These are phyloP conservation scores for Forbesichthys agassizii DNA, from an alignment of 2,113 vertebrate species.

Conservation along the genomic window DNA sequence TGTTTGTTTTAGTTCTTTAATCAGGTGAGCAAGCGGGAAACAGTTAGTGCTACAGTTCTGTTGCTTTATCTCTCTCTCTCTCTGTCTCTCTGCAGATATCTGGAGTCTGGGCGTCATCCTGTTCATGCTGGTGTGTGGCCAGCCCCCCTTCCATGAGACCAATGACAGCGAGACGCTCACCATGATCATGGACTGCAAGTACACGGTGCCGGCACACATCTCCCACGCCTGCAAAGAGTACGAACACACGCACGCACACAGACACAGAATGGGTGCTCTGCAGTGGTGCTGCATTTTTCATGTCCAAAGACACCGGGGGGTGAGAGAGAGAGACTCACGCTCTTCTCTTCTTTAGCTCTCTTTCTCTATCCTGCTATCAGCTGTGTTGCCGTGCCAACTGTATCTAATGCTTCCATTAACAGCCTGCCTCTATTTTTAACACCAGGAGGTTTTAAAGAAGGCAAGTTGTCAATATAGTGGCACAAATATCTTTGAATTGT, in stretches of 20 bases:
- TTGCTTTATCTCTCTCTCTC: constrained; percentile 9
- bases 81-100: constrained; percentile 80
- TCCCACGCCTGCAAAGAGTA: constrained; percentile 94
- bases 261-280: constrained; percentile 42
- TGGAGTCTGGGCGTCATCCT: constrained; percentile 98
- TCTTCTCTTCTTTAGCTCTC: constrained; percentile 13
- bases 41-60: constrained; percentile 4
- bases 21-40: constrained; percentile 51
- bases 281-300: constrained; percentile 74
- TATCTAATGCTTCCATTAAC: constrained; percentile 61
- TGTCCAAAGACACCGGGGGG: constrained; percentile 46
- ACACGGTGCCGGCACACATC: constrained; percentile 90
- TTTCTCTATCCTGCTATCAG: constrained; percentile 49
- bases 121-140: constrained; percentile 97
- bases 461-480: neutral
- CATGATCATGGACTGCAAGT: constrained; percentile 99
- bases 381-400: constrained; percentile 59
- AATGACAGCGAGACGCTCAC: constrained; percentile 98
- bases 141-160: constrained; percentile 97
- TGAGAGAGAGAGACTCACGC: neutral
- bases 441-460: constrained; percentile 29
- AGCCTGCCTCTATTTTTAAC: constrained; percentile 59
- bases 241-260: constrained; percentile 61
- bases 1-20: constrained; percentile 5
- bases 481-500: too few species aligned